Base-by-base conservation (phyloP, 2,797 vertebrate species). In the Parauchenoglanis punctatus region DNA sequence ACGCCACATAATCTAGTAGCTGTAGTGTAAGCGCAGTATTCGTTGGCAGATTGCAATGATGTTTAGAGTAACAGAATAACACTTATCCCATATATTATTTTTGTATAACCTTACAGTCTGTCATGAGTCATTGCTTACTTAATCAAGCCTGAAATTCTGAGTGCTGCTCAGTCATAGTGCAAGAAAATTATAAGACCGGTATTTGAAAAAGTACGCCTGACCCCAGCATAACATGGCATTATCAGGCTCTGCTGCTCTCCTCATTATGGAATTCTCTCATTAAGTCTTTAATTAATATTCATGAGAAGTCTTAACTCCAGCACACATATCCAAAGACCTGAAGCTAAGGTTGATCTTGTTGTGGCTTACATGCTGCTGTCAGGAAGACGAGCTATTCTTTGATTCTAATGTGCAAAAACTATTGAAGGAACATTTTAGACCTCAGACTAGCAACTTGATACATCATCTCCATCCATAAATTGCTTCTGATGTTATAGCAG, bases 341-440 rank as follows among this genome's bases (percentile, higher is more conserved):
- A 77, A 58, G 18, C 61, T 84, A 28, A 17, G 68, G 31, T 46
- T 70, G 25, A 80, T 20, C 31, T n/a, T 68, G 72, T 85, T 44
- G 44, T 84, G 73, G 8, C 65, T 58, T 75, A 87, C 6, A 31
- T 83, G 72, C 44, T 65, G 44, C 23, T 31, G 15, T 31, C 40
- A 59, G 35, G 18, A 67, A 72, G 35, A 73, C 7, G 25, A 56
- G 52, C 52, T 44, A 25, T 67, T 77, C 4, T 68, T 68, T 59
- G 23, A 70, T 46, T 86, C 23, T 58, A 40, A 68, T 80, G 20
- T 40, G 35, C 63, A 70, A 52, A 86, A 81, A 59, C 35, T 28
- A 40, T 13, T 40, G 52, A 87, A 15, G 12, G 76, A 83, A 56
- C 58, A 77, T 25, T 46, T 58, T 15, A n/a, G 59, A 58, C 10